Evolutionary conservation across 2,888 invertebrate genomes (phyloP), one percentile per base, ranked within the genome.

Genomic region (Plebejus anna): DNA sequence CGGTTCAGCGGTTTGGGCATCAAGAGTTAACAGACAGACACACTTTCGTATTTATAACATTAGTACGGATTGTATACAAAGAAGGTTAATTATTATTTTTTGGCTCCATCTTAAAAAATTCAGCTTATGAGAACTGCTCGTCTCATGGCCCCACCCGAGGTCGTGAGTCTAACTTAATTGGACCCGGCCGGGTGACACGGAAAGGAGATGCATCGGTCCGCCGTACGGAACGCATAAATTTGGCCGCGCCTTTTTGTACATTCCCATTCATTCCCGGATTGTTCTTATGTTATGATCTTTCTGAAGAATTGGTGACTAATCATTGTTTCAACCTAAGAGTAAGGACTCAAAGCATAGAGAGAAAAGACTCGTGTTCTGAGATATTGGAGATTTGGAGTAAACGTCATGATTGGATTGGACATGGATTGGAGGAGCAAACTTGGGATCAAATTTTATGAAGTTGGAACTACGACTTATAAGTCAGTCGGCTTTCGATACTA

Each of bases 101-200:
- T 6, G 0, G 7, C 47, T 47, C 11, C 47, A 11, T 47, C 9
- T 11, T 47, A 16, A 1, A 57, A 9, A 32, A 22, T 7, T 59
- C 22, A 70, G 70, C 38, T 36, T 22, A 38, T 36, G 55, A 70
- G 76, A 79, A 79, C 80, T 85, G 87, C 87, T 79, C 7, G 75
- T 79, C 83, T 82, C 72, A 57, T 79, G 82, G 89, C 90, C 85
- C 84, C 75, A 79, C 80, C 78, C 79, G 87, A 91, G 93, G 93
- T 93, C 93, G 93, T 93, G 93, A 91, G 93, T 88, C 88, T 88
- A 89, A 92, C 90, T 92, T 94, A 94, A 93, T 94, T 94, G 93
- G 92, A 88, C 88, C 88, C 86, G 89, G 89, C 89, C 88, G 91
- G 90, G 88, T 92, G 92, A 92, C 92, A 92, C 89, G 90, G 89